phyloP scores from a whole-genome alignment of 2,113 vertebrate genomes.

The Nycticorax nycticorax region DNA sequence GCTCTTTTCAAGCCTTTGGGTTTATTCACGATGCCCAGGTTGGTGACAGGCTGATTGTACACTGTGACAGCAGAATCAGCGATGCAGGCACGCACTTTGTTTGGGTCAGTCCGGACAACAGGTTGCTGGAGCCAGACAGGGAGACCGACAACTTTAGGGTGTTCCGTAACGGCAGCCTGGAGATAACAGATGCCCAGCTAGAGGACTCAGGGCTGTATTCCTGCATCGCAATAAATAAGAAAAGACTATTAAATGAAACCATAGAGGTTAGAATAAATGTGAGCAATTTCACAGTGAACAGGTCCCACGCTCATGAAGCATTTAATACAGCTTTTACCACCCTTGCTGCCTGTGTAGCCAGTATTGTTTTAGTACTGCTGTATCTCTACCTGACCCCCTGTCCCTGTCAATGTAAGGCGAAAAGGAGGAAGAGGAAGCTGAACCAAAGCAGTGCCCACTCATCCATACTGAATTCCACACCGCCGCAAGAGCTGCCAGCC shows the following conservation, averaged over 20 bases:
- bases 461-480: slow-evolving; percentile 67
- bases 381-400: slow-evolving; percentile 89
- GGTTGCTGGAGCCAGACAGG: slow-evolving; percentile 70
- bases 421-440: slow-evolving; percentile 66
- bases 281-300: slow-evolving; percentile 75
- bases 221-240: slow-evolving; percentile 77
- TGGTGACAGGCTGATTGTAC: slow-evolving; percentile 77
- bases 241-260: slow-evolving; percentile 63
- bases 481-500: slow-evolving; percentile 53
- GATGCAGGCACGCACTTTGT: slow-evolving; percentile 59
- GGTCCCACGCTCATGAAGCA: slow-evolving; percentile 73
- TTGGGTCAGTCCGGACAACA: slow-evolving; percentile 79
- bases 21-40: slow-evolving; percentile 74
- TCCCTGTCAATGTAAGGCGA: slow-evolving; percentile 71
- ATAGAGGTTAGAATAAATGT: slow-evolving; percentile 78
- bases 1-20: slow-evolving; percentile 62
- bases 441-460: slow-evolving; percentile 66
- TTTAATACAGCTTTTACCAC: slow-evolving; percentile 90
- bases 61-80: slow-evolving; percentile 74
- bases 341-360: slow-evolving; percentile 85
- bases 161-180: slow-evolving; percentile 80
- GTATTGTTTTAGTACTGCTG: slow-evolving; percentile 85
- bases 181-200: slow-evolving; percentile 73
- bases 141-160: slow-evolving; percentile 58
- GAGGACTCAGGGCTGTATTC: slow-evolving; percentile 81